Conservation (phyloP, 2,113 vertebrate genomes). For the Mormyrus iriodes region DNA sequence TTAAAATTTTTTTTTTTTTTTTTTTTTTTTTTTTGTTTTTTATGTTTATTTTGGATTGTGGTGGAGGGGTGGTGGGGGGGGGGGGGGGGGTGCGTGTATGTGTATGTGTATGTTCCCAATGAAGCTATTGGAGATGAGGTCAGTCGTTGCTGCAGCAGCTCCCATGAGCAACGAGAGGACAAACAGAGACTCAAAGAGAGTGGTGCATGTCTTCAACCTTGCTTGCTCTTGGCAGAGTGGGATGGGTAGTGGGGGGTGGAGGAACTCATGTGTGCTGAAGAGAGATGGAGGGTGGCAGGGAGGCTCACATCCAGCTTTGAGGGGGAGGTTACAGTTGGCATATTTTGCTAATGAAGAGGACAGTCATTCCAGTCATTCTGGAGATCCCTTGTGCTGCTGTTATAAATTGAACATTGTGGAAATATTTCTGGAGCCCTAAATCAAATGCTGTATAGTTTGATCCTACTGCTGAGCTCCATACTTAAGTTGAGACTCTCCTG, state of each 20-base stretch:
- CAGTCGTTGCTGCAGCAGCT: not conserved
- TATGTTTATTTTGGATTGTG: no score
- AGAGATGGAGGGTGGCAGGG: not conserved
- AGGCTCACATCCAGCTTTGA: not conserved
- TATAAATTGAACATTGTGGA: not conserved
- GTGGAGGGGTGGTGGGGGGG: no score
- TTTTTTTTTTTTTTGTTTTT: no score
- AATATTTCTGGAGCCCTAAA: not conserved
- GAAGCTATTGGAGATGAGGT: not conserved
- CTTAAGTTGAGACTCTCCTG: not conserved
- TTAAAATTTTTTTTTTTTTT: no score
- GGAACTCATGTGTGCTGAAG: not conserved
- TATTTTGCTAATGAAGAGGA: not conserved
- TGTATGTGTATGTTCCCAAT: conserved; percentile 20
- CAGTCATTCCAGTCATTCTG: not conserved
- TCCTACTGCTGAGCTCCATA: not conserved
- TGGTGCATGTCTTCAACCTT: not conserved
- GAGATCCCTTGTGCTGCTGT: not conserved
- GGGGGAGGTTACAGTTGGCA: not conserved
- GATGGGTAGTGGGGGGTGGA: not conserved
- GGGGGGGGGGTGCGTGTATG: no score
- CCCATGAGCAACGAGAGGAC: not conserved
- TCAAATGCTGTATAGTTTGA: not conserved
- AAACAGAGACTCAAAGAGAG: not conserved
- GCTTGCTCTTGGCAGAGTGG: not conserved